phyloP scores from a whole-genome alignment of 2,888 invertebrate genomes.

The Rhagonycha lutea region DNA sequence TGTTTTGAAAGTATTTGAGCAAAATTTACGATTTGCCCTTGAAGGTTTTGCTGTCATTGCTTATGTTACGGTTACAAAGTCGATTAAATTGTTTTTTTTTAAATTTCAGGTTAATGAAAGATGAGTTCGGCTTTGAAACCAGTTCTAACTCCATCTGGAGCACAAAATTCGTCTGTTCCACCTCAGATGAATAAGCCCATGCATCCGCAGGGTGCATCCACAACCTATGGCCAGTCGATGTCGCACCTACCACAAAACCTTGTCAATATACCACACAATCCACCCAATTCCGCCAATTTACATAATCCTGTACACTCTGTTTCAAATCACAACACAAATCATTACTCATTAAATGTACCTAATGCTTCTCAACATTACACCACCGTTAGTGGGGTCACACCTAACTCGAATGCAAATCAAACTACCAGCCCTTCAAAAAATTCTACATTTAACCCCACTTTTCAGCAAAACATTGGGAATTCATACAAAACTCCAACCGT shows the following conservation, averaged over 20 bases:
- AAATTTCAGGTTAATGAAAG: slow-evolving; percentile 19
- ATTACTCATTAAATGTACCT: slow-evolving; percentile 46
- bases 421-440: slow-evolving; percentile 46
- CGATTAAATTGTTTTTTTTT: not conserved
- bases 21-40: slow-evolving; percentile 18
- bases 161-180: slow-evolving; percentile 49
- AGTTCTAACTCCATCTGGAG: slow-evolving; percentile 57
- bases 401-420: slow-evolving; percentile 47
- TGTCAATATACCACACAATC: slow-evolving; percentile 42
- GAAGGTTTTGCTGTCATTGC: slow-evolving; percentile 17
- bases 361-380: slow-evolving; percentile 43
- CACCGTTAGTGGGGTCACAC: slow-evolving; percentile 26
- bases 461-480: slow-evolving; percentile 45
- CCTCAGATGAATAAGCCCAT: slow-evolving; percentile 46
- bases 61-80: not conserved
- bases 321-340: slow-evolving; percentile 39
- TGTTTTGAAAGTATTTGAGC: not conserved
- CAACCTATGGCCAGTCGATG: slow-evolving; percentile 46
- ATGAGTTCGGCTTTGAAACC: slow-evolving; percentile 69
- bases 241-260: slow-evolving; percentile 46
- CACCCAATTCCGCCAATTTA: slow-evolving; percentile 25
- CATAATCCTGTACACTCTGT: slow-evolving; percentile 16
- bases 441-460: slow-evolving; percentile 42
- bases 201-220: slow-evolving; percentile 46
- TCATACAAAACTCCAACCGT: slow-evolving; percentile 36